Evolutionary conservation across 2,113 vertebrate genomes (phyloP), one percentile per base, ranked within the genome.

Genomic region (Myotis lucifugus): DNA sequence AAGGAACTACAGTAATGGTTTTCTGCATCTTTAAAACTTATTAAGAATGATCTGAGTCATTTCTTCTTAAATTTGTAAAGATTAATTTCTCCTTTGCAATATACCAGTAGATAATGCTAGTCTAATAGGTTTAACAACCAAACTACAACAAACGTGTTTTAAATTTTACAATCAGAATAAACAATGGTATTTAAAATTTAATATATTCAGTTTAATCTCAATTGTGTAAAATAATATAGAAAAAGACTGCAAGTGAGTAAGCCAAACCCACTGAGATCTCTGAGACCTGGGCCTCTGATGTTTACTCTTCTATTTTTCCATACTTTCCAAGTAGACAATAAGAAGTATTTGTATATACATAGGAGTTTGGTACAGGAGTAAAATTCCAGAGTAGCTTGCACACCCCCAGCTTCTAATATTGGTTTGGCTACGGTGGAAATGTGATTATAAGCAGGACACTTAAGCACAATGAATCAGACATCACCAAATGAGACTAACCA

Each of bases 1-100:
- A 19, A 70, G 6, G 61, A 88, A 50, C 32, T 69, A 73, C 12
- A 78, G 73, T 21, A 88, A 40, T 61, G 40, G 32, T 67, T 74
- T 91, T 50, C 76, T n/a, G 23, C 5, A 84, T 40, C 91, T 67
- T 95, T 73, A 90, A 89, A 88, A 89, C 21, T 73, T 78, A 69
- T 12, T 70, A 79, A 81, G 32, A 90, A 76, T 48, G 64, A 37
- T 14, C 8, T 70, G 19, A 77, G 27, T 50, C 23, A 15, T 81
- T 88, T 72, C 14, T 70, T 78, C 56, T 81, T 17, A 92, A 92
- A 89, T 61, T 23, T 73, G 69, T 83, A 52, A 34, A 50, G n/a
- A 91, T 78, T 50, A 69, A 81, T 88, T 70, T 21, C 61, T 46
- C 42, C 37, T 25, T 37, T 42, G 19, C 15, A 83, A 74, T 48